Evolutionary conservation across 2,797 vertebrate genomes (phyloP).

Genomic region (Muraenolepis orangiensis): DNA sequence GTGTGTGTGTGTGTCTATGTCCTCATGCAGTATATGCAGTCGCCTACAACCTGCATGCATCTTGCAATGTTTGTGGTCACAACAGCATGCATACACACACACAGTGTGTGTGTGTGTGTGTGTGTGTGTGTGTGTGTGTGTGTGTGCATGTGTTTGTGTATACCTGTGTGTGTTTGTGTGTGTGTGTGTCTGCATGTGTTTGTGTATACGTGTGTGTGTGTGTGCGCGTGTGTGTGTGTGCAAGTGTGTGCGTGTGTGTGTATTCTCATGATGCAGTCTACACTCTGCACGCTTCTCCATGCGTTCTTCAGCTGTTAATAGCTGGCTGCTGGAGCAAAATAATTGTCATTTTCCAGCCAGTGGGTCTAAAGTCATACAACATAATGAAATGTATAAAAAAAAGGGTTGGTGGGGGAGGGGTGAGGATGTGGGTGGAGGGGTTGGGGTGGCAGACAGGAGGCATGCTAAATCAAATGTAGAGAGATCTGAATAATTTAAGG

Average conservation of each 20-base stretch:
- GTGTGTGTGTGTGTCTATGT: neutral
- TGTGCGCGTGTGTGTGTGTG: conserved; percentile 18
- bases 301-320: conserved; percentile 77
- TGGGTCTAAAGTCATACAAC: conserved; percentile 83
- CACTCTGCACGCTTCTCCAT: conserved; percentile 63
- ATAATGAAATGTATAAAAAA: conserved; percentile 84
- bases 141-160: conserved; percentile 13
- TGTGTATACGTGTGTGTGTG: conserved; percentile 27
- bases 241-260: conserved; percentile 35
- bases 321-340: conserved; percentile 81
- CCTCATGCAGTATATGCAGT: neutral
- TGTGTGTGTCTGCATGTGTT: conserved; percentile 17
- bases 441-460: conserved; percentile 74
- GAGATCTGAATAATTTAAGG: conserved; percentile 83
- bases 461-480: conserved; percentile 81
- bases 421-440: neutral
- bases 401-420: conserved; percentile 17
- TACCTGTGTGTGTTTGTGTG: conserved; percentile 23
- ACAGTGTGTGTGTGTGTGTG: conserved; percentile 8
- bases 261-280: conserved; percentile 41
- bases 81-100: conserved; percentile 9
- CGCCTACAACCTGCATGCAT: neutral
- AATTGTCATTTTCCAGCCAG: conserved; percentile 85
- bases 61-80: neutral
- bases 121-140: conserved; percentile 9